Conservation (phyloP, 2,113 vertebrate genomes). For the Fregata magnificens region DNA sequence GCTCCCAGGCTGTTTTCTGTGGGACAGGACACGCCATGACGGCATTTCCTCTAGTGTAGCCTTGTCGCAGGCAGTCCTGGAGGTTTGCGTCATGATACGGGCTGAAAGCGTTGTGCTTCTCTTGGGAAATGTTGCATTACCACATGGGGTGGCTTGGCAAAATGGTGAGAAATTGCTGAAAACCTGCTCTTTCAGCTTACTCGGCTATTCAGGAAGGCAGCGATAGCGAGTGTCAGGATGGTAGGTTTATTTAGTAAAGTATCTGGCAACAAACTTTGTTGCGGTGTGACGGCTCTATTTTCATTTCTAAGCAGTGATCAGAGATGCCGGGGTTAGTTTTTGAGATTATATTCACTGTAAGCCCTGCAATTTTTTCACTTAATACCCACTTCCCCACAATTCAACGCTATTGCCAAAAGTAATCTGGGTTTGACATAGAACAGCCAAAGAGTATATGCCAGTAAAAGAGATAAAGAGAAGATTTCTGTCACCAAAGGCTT, state of each 20-base stretch:
- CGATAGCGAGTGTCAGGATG: background rate
- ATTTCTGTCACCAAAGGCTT: slow-evolving; percentile 3
- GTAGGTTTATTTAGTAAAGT: background rate
- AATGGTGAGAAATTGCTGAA: background rate
- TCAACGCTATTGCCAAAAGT: background rate
- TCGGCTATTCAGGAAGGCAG: background rate
- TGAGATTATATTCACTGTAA: background rate
- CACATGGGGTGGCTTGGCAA: background rate
- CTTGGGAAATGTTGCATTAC: background rate
- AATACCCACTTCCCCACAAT: background rate
- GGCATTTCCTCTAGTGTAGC: background rate
- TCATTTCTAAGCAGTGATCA: background rate
- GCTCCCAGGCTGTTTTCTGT: background rate
- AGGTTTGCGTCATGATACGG: fast-evolving
- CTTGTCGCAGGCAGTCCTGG: background rate
- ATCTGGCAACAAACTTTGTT: background rate
- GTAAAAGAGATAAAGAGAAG: slow-evolving; percentile 42
- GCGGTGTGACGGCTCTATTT: background rate
- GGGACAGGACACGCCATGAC: background rate
- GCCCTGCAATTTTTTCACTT: background rate
- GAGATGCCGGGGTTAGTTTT: background rate
- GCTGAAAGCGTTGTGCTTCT: background rate
- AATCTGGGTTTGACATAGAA: background rate
- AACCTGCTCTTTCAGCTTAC: background rate
- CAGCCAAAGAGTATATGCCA: background rate